Evolutionary conservation across 1,140 invertebrate genomes (phyloP), one percentile per base, ranked within the genome.

Genomic region (Macrostomum lignano): DNA sequence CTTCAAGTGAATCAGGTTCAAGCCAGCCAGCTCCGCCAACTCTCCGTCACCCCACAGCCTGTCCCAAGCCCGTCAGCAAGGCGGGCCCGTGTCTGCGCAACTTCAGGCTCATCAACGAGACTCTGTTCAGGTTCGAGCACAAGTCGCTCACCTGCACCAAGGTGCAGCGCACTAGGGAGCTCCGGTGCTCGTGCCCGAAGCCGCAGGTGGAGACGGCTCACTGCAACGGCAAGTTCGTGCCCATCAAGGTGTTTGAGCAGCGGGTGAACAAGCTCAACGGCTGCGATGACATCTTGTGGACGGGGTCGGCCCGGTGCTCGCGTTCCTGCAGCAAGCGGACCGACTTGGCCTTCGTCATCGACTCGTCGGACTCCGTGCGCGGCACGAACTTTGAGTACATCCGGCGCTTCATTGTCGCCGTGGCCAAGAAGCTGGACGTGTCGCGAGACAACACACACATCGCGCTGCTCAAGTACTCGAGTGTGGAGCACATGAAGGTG

Each of bases 131-230:
- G 15, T 11, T 30, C 10, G 20, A 17, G 15, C 6, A 30, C 6
- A 20, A 20, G 6, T n/a, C n/a, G n/a, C n/a, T n/a, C n/a, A n/a
- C n/a, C n/a, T n/a, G n/a, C n/a, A n/a, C n/a, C n/a, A n/a, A n/a
- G n/a, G n/a, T n/a, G n/a, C n/a, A 7, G 6, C 9, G 6, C 6
- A 30, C 15, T 9, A 30, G 14, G 15, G 28, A 30, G 20, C 15
- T 30, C 13, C 28, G 20, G 20, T 30, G 28, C 28, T 5, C 28
- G 10, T 30, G 28, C 20, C 5, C 6, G 9, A 30, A 30, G 28
- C 28, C 28, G 20, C 15, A 30, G 28, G 20, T 30, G 15, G 6
- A 30, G 11, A 30, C 28, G 7, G 20, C 14, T 13, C 14, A 14
- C 13, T 30, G 28, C 20, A 20, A 30, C 20, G 28, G 28, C 28